Conservation (phyloP, 1,140 invertebrate species). For the Fopius arisanus region DNA sequence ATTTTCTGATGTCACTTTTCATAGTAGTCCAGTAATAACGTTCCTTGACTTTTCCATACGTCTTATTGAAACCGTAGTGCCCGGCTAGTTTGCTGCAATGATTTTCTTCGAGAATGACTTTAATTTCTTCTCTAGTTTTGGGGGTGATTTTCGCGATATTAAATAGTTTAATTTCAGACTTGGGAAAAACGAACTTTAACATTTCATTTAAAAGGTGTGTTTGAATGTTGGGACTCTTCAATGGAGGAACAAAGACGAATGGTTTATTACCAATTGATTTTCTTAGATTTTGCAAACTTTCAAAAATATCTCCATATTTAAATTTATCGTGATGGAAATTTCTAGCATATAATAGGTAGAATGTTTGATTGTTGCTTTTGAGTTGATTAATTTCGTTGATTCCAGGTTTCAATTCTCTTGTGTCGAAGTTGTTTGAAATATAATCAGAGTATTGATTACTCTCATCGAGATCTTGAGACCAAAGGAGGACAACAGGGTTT, state of each 20-base stretch:
- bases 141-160: slow-evolving; percentile 35
- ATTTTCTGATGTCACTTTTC: slow-evolving; percentile 39
- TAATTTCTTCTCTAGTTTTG: slow-evolving; percentile 40
- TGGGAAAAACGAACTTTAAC: slow-evolving; percentile 17
- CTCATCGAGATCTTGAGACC: slow-evolving; percentile 43
- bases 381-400: slow-evolving; percentile 25
- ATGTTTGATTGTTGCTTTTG: slow-evolving; percentile 36
- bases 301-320: slow-evolving; percentile 43
- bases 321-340: slow-evolving; percentile 41
- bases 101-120: too few relatives aligned
- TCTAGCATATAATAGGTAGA: too few relatives aligned
- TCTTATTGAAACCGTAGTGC: slow-evolving; percentile 45
- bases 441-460: slow-evolving; percentile 38
- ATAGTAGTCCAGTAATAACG: slow-evolving; percentile 47
- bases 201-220: slow-evolving; percentile 23
- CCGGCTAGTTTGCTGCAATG: too few relatives aligned
- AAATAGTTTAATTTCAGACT: slow-evolving; percentile 16
- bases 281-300: slow-evolving; percentile 32
- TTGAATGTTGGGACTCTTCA: slow-evolving; percentile 20
- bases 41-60: slow-evolving; percentile 44
- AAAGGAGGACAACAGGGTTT: slow-evolving; percentile 41
- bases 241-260: slow-evolving; percentile 2
- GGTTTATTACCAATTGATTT: not conserved
- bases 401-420: not conserved
- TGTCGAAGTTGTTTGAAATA: slow-evolving; percentile 30